phyloP scores from a whole-genome alignment of 2,797 vertebrate genomes.

The Anguilla anguilla region DNA sequence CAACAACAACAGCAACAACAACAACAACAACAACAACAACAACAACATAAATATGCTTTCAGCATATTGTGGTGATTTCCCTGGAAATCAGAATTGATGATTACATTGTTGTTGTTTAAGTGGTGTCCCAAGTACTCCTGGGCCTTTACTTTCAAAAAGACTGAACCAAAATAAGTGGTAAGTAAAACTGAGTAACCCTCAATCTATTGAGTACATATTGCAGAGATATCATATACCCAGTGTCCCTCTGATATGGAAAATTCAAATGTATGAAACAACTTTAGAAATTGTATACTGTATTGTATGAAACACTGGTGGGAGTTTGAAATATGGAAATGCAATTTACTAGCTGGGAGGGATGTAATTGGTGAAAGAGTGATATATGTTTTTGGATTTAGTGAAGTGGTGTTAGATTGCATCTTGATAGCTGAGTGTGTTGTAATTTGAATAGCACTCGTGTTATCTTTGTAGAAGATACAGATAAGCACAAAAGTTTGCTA shows the following conservation, averaged over 20 bases:
- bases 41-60: background rate
- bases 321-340: background rate
- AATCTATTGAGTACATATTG: background rate
- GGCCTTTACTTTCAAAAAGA: background rate
- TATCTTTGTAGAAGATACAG: slow-evolving; percentile 6
- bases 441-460: slow-evolving; percentile 13
- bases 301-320: background rate
- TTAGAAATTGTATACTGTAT: background rate
- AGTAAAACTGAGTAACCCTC: background rate
- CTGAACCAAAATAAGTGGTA: background rate
- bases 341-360: background rate
- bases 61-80: background rate
- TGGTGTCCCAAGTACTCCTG: background rate
- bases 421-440: slow-evolving; percentile 2
- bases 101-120: background rate
- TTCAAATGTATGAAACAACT: background rate
- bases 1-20: background rate
- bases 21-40: background rate
- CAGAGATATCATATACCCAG: background rate
- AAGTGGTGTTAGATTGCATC: background rate
- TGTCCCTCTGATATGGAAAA: background rate
- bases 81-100: background rate
- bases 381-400: background rate
- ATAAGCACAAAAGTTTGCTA: slow-evolving; percentile 25
- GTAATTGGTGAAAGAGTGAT: background rate